These are phyloP conservation scores for Bombycilla garrulus DNA, from an alignment of 2,113 vertebrate genomes.

Conservation along the genomic window DNA sequence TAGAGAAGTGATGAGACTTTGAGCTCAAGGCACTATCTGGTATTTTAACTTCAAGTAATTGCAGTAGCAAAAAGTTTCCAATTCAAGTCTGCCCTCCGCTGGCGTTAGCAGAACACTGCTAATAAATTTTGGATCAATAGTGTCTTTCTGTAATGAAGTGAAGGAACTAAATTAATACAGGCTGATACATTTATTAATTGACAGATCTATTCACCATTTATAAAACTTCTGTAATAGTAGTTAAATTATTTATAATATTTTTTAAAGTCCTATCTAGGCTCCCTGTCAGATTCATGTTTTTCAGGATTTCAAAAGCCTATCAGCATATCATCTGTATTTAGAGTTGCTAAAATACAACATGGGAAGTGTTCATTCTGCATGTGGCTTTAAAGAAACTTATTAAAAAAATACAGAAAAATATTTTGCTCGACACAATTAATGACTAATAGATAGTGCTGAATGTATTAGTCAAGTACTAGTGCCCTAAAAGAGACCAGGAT, in stretches of 20 bases:
- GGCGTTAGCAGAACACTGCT: conserved; percentile 10
- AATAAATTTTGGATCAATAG: background rate
- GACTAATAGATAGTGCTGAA: background rate
- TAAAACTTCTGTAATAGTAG: background rate
- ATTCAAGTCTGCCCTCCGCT: conserved; percentile 55
- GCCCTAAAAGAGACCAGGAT: background rate
- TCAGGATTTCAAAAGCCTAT: background rate
- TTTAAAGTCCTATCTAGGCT: background rate
- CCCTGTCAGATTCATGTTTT: background rate
- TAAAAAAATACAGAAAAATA: background rate
- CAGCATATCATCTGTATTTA: background rate
- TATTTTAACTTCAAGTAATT: background rate
- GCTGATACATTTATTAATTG: background rate
- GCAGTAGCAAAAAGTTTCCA: conserved; percentile 3
- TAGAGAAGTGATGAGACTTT: background rate
- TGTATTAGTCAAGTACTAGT: background rate
- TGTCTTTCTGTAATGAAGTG: background rate
- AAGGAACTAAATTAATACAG: background rate
- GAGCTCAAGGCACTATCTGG: background rate
- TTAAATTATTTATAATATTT: background rate
- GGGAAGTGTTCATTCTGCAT: background rate
- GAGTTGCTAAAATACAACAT: background rate
- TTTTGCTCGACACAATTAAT: background rate
- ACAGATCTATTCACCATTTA: background rate
- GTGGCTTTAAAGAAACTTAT: background rate